phyloP scores from a whole-genome alignment of 2,888 invertebrate species.

The Lasioglossum lativentre region DNA sequence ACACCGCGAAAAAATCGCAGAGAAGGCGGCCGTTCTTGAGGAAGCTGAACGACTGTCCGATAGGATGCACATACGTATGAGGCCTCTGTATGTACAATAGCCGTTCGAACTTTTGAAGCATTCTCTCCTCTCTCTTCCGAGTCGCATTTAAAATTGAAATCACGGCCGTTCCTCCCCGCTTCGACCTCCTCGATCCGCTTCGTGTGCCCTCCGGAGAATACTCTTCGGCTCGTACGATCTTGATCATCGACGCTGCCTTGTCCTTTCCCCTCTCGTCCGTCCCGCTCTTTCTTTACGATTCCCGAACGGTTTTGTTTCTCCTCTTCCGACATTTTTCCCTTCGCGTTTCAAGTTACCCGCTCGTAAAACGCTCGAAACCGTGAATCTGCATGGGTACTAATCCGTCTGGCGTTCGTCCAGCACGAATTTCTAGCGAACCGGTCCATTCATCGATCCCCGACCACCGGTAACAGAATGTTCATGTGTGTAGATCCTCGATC shows the following conservation, averaged over 20 bases:
- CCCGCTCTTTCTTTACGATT: not conserved
- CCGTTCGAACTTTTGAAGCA: slow-evolving; percentile 66
- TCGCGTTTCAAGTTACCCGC: slow-evolving; percentile 43
- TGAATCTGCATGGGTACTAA: slow-evolving; percentile 73
- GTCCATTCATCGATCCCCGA: slow-evolving; percentile 66
- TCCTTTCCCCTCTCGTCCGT: not conserved
- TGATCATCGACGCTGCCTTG: slow-evolving; percentile 68
- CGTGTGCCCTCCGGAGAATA: slow-evolving; percentile 12
- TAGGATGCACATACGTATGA: slow-evolving; percentile 72
- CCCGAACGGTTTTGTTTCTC: slow-evolving; percentile 3
- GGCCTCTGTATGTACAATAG: slow-evolving; percentile 64
- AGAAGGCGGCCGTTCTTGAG: not conserved
- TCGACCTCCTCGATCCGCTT: slow-evolving; percentile 38
- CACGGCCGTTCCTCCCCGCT: slow-evolving; percentile 38
- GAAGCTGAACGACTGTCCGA: slow-evolving; percentile 37
- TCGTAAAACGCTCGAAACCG: slow-evolving; percentile 45
- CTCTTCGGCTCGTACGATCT: slow-evolving; percentile 64
- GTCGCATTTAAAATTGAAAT: slow-evolving; percentile 77
- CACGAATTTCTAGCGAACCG: slow-evolving; percentile 69
- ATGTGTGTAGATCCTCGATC: slow-evolving; percentile 42
- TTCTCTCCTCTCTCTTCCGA: slow-evolving; percentile 26
- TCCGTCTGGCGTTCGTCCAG: slow-evolving; percentile 68
- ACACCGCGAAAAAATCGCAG: not conserved
- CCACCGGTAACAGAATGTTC: slow-evolving; percentile 24
- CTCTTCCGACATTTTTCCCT: not conserved